Percentiles rank a stretch among this genome's conserved stretches.
Conservation (phyloP, 2,797 vertebrate species). For the Orientallactaga sibirica region DNA sequence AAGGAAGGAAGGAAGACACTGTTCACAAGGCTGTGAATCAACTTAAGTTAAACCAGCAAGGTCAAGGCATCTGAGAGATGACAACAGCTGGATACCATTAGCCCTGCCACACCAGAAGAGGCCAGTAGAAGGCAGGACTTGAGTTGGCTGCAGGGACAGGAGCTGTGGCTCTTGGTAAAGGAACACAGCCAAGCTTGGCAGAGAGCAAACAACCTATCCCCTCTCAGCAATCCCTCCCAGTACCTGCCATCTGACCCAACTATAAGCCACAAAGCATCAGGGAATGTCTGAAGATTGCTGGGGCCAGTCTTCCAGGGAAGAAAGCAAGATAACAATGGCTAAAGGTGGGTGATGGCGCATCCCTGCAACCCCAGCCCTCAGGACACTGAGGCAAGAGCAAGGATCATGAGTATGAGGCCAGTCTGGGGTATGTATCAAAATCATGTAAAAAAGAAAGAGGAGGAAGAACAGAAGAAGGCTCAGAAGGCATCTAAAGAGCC, state of each 20-base stretch:
- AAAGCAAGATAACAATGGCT: not conserved
- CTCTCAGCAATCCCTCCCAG: not conserved
- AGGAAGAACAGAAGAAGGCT: not conserved
- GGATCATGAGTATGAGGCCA: not conserved
- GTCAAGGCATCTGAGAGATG: not conserved
- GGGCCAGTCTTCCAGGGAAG: not conserved
- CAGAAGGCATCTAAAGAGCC: not conserved
- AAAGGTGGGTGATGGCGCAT: not conserved
- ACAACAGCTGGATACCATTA: not conserved
- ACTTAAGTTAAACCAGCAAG: not conserved
- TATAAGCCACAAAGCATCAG: not conserved
- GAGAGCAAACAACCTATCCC: not conserved
- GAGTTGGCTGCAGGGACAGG: rapidly evolving
- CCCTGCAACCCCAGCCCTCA: not conserved
- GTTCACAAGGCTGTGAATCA: not conserved
- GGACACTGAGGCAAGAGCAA: not conserved
- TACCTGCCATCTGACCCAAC: not conserved
- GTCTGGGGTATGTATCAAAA: not conserved
- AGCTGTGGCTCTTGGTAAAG: not conserved
- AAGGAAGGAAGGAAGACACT: not conserved
- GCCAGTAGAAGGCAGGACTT: slow-evolving; percentile 23
- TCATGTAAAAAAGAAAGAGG: not conserved
- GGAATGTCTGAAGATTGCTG: not conserved
- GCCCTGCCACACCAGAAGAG: not conserved
- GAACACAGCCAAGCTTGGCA: not conserved